phyloP scores from a whole-genome alignment of 2,113 vertebrate genomes.

The Cephalophus harveyi region DNA sequence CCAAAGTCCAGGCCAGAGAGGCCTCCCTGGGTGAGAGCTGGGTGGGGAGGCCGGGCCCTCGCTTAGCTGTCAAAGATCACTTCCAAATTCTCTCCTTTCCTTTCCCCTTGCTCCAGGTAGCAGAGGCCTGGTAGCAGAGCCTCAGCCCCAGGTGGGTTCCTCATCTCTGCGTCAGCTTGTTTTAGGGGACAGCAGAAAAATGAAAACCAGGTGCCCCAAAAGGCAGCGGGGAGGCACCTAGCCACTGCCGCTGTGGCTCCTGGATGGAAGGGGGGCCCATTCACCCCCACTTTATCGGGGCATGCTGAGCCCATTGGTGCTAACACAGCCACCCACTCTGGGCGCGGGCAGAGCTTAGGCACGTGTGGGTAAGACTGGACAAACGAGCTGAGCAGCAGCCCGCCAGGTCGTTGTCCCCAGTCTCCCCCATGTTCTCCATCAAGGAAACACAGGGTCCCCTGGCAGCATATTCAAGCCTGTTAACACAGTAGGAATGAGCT shows the following conservation, averaged over 20 bases:
- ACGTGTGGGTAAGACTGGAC: background rate
- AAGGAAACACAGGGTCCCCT: background rate
- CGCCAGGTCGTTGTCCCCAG: background rate
- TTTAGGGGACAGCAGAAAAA: background rate
- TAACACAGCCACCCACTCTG: accelerated
- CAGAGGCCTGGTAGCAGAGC: background rate
- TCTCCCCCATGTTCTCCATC: background rate
- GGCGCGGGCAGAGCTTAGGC: accelerated
- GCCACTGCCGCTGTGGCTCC: background rate
- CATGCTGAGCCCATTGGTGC: background rate
- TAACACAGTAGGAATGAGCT: background rate
- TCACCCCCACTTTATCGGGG: background rate
- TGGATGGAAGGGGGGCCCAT: background rate
- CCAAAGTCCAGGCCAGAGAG: background rate
- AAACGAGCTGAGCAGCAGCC: background rate
- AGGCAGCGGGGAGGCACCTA: background rate
- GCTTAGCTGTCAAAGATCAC: background rate
- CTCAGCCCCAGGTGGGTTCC: background rate
- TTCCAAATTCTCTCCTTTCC: background rate
- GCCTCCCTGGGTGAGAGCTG: background rate
- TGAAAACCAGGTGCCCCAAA: background rate
- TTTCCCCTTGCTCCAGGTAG: background rate
- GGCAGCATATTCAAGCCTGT: background rate
- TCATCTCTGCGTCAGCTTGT: accelerated
- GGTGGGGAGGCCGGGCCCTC: no score